Conservation (phyloP, 2,888 invertebrate genomes). For the Thera britannica region DNA sequence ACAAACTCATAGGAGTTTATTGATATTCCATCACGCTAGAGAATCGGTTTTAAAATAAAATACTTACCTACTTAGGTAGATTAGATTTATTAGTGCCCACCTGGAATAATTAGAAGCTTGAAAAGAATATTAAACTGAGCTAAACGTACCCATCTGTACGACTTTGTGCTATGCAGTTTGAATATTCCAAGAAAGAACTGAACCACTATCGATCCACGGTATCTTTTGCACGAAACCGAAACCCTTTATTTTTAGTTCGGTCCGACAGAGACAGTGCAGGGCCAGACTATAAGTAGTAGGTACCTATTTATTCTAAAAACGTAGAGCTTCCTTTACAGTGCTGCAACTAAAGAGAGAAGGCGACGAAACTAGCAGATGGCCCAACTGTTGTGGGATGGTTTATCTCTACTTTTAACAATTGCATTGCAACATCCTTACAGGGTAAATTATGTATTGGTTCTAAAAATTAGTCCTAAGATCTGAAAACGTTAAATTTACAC, state of each 20-base stretch:
- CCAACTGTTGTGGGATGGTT: background rate
- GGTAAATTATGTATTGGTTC: too few species aligned
- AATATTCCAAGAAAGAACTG: background rate
- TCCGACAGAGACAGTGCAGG: conserved; percentile 10
- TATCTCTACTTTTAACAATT: background rate
- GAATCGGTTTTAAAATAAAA: too few species aligned
- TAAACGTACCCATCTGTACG: background rate
- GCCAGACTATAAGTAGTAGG: background rate
- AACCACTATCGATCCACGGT: conserved; percentile 1
- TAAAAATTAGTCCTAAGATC: too few species aligned
- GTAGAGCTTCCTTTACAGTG: conserved; percentile 8
- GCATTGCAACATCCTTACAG: too few species aligned
- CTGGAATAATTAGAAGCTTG: too few species aligned
- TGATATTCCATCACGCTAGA: background rate
- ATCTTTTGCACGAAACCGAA: conserved; percentile 12
- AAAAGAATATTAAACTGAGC: background rate
- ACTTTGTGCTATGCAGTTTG: background rate
- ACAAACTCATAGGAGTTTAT: background rate
- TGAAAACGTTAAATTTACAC: too few species aligned
- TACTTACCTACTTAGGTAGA: too few species aligned
- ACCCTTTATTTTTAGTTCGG: conserved; percentile 19
- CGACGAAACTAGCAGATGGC: background rate
- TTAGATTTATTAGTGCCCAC: too few species aligned
- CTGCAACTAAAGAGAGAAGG: background rate
- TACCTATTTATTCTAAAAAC: background rate